Percentiles rank a stretch among this genome's conserved stretches.
These are phyloP conservation scores for Drosophila lowei DNA, from an alignment of 1,140 invertebrate genomes.

Conservation along the genomic window DNA sequence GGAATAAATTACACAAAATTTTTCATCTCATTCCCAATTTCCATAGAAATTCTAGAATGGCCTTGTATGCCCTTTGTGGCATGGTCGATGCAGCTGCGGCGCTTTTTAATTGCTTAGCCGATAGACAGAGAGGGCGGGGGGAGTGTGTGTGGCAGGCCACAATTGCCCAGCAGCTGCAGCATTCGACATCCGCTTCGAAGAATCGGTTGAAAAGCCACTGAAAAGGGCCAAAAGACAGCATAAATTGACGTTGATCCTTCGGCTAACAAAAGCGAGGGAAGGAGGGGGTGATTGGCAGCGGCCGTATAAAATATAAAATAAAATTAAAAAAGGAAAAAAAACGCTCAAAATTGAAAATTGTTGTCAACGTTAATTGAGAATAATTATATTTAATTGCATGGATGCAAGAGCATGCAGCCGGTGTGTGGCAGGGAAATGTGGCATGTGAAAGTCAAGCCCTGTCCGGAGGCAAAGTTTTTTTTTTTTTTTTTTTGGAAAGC, in stretches of 20 bases:
- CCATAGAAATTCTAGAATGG: too few species aligned
- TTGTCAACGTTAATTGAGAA: conserved; percentile 77
- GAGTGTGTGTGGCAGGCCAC: conserved; percentile 16
- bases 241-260: conserved; percentile 47
- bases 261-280: conserved; percentile 15
- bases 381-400: conserved; percentile 78
- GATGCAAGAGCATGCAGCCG: background rate
- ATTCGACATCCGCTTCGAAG: conserved; percentile 23
- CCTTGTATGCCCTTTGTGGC: too few species aligned
- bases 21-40: conserved; percentile 1
- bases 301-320: too few species aligned
- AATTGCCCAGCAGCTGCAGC: conserved; percentile 13
- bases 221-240: conserved; percentile 16
- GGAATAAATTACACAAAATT: conserved; percentile 34
- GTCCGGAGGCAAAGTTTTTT: background rate
- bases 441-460: conserved; percentile 51
- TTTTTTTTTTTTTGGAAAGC: background rate
- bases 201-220: conserved; percentile 15
- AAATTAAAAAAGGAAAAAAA: conserved; percentile 44
- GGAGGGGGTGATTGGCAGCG: too few species aligned
- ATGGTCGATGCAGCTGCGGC: conserved; percentile 20
- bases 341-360: conserved; percentile 74
- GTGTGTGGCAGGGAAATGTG: conserved; percentile 46
- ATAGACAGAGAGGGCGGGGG: too few species aligned
- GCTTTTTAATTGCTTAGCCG: conserved; percentile 47